Base-by-base conservation (phyloP, 2,888 invertebrate species). In the Vesta saturnalis region DNA sequence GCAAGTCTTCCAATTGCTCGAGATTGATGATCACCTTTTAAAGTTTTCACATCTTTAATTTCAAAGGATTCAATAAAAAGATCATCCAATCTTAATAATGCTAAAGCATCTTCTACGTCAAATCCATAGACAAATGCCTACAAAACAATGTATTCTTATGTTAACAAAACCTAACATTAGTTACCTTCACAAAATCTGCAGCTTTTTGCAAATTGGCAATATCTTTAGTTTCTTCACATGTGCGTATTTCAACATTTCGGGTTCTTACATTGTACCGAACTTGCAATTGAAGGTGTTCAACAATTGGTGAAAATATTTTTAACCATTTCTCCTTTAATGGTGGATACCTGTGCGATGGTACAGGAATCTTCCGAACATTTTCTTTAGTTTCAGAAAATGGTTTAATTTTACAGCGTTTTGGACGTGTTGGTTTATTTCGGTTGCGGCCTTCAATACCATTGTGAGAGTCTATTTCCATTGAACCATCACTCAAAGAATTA, bases 1-100 rank as follows among this genome's bases (percentile, higher is more conserved):
- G 99, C 99, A 43, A 99, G 86, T 65, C 99, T 89, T n/a, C 97
- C 99, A 75, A 99, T 94, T 0, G 99, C 99, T 79, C 99, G 88
- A 15, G 96, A 93, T 76, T 97, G 87, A 83, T 99, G 98, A 82
- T 99, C 98, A 1, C 99, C 98, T 82, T 94, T 93, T 56, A 99
- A 84, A 1, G 94, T 95, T 84, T 97, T 98, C 0, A 99, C 97
- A 85, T 99, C 99, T 83, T 94, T 94, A 1, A 99, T 89, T 88
- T 99, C 96, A 84, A 99, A 99, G 0, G 96, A 91, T 85, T 99
- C 99, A 0, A 99, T 88, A 83, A 98, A 99, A 6, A 99, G 85
- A 84, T 99, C 99, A 82, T 99, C 99, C 69, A 99, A 86, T 77
- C 99, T 88, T 0, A 99, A 87, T 1, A 99, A 85, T 0, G 99